phyloP scores from a whole-genome alignment of 1,140 invertebrate genomes.

The Battus philenor region DNA sequence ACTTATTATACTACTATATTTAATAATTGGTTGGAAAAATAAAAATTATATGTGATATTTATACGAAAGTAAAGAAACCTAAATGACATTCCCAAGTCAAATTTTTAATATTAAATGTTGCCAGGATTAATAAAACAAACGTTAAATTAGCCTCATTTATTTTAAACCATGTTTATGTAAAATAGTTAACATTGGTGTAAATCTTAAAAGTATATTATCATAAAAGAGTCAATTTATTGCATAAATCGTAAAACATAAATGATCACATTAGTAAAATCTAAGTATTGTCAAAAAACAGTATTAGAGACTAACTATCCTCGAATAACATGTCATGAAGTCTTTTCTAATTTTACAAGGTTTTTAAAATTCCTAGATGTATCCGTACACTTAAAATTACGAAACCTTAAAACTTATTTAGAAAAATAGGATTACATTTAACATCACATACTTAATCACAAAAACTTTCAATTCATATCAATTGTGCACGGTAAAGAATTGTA shows the following conservation, averaged over 20 bases:
- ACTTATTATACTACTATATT: too few relatives aligned
- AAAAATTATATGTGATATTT: too few relatives aligned
- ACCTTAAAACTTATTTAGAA: too few relatives aligned
- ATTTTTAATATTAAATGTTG: neutral
- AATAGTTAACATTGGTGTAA: conserved; percentile 3
- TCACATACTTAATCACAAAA: conserved; percentile 9
- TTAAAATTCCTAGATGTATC: too few relatives aligned
- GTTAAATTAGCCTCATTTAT: conserved; percentile 31
- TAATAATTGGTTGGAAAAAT: too few relatives aligned
- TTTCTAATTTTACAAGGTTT: neutral
- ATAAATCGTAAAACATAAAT: neutral
- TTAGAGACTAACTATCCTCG: neutral
- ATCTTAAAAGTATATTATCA: conserved; percentile 10
- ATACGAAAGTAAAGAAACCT: too few relatives aligned
- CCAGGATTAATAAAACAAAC: conserved; percentile 11
- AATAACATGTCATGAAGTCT: neutral
- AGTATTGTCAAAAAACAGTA: neutral
- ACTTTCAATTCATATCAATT: conserved; percentile 7
- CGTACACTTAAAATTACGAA: too few relatives aligned
- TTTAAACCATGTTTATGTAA: conserved; percentile 18
- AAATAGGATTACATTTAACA: too few relatives aligned
- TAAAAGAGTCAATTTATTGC: too few relatives aligned
- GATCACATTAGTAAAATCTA: neutral
- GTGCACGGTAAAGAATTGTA: too few relatives aligned
- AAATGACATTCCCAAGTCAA: too few relatives aligned